phyloP scores from a whole-genome alignment of 2,888 invertebrate genomes.

The Agriopis aurantiaria region DNA sequence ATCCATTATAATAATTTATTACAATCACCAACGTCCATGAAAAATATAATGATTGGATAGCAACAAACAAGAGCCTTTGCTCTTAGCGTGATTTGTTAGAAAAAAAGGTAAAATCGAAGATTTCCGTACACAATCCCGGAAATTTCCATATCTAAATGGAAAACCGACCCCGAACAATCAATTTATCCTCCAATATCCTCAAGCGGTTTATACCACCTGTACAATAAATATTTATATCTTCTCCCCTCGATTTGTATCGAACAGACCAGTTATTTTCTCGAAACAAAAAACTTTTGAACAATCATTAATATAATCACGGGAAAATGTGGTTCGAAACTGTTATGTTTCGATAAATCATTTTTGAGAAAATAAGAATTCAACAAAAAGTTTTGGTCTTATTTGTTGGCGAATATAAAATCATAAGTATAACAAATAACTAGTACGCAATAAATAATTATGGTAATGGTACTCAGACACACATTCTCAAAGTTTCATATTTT shows the following conservation, averaged over 20 bases:
- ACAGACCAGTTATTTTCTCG: slow-evolving; percentile 59
- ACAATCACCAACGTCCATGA: slow-evolving; percentile 15
- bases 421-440: background rate
- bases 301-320: slow-evolving; percentile 33
- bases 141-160: slow-evolving; percentile 87
- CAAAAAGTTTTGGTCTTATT: background rate
- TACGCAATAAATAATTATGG: too few species aligned
- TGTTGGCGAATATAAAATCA: background rate
- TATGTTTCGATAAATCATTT: slow-evolving; percentile 23
- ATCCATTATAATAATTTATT: slow-evolving; percentile 24
- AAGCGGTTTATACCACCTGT: slow-evolving; percentile 86
- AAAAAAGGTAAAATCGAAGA: slow-evolving; percentile 81
- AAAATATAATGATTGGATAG: slow-evolving; percentile 52
- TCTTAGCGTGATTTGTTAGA: slow-evolving; percentile 78
- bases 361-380: background rate
- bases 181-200: slow-evolving; percentile 86
- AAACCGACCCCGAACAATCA: slow-evolving; percentile 86
- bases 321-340: slow-evolving; percentile 16
- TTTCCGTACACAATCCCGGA: slow-evolving; percentile 84
- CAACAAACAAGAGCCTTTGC: slow-evolving; percentile 57
- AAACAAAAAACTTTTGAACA: slow-evolving; percentile 55
- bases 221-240: slow-evolving; percentile 85
- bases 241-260: slow-evolving; percentile 78
- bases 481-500: too few species aligned
- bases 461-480: too few species aligned